phyloP scores from a whole-genome alignment of 1,140 invertebrate species.

The Antheraea mylitta region DNA sequence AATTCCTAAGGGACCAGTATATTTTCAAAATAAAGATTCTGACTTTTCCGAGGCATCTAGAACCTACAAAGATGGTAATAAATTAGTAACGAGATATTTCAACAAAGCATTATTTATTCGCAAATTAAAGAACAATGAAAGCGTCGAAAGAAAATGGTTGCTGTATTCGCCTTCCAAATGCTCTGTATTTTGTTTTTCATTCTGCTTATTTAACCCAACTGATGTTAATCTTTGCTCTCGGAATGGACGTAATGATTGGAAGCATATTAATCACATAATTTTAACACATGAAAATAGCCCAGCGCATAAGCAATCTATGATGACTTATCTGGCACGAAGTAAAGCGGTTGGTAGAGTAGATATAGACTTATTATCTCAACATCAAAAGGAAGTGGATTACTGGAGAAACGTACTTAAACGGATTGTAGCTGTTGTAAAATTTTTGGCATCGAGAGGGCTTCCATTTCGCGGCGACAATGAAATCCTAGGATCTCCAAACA shows the following conservation, averaged over 20 bases:
- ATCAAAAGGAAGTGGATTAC: no score
- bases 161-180: constrained; percentile 24
- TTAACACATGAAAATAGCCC: constrained; percentile 13
- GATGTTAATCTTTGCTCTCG: constrained; percentile 18
- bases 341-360: no score
- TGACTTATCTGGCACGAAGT: no score
- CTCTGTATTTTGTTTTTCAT: constrained; percentile 19
- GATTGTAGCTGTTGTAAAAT: no score
- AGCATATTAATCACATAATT: constrained; percentile 20
- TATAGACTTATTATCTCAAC: no score
- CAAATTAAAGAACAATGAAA: constrained; percentile 14
- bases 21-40: constrained; percentile 23
- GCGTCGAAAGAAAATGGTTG: constrained; percentile 29
- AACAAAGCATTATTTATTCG: constrained; percentile 23
- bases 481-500: no score
- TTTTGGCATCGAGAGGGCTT: no score
- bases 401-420: no score
- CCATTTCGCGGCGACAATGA: no score
- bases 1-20: constrained; percentile 9
- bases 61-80: constrained; percentile 22
- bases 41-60: constrained; percentile 19
- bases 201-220: constrained; percentile 9
- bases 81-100: constrained; percentile 21
- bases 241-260: constrained; percentile 23
- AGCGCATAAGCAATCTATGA: no score